Evolutionary conservation across 2,888 invertebrate species (phyloP).

Genomic region (Protonemura montana): DNA sequence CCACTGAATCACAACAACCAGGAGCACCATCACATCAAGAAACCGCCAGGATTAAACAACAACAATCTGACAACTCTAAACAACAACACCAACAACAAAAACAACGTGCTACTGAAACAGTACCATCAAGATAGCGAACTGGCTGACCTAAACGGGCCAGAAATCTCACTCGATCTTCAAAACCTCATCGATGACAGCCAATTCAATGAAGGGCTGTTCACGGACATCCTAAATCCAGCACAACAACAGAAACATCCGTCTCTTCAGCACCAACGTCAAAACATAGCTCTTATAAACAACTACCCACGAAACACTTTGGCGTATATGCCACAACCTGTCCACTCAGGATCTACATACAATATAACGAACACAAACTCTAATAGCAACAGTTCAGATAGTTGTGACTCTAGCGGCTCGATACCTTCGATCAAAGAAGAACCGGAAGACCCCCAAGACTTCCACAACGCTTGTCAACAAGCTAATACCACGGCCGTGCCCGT

Average conservation of each 20-base stretch:
- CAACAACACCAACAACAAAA: conserved; percentile 53
- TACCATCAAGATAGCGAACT: conserved; percentile 75
- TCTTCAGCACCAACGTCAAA: conserved; percentile 51
- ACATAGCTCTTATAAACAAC: conserved; percentile 53
- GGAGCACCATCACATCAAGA: conserved; percentile 57
- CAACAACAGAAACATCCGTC: conserved; percentile 46
- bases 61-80: conserved; percentile 45
- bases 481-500: conserved; percentile 59
- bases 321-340: conserved; percentile 93
- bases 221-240: conserved; percentile 74
- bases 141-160: conserved; percentile 89
- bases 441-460: conserved; percentile 70
- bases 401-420: conserved; percentile 44
- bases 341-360: conserved; percentile 69
- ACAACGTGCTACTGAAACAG: conserved; percentile 66
- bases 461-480: conserved; percentile 52
- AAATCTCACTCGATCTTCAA: conserved; percentile 90
- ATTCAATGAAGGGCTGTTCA: conserved; percentile 86
- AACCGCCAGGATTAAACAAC: conserved; percentile 60
- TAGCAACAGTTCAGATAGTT: conserved; percentile 40
- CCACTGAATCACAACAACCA: conserved; percentile 64
- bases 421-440: conserved; percentile 89
- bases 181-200: conserved; percentile 90
- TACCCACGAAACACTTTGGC: conserved; percentile 79
- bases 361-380: conserved; percentile 65